Conservation (phyloP, 2,113 vertebrate species). For the Uria lomvia region DNA sequence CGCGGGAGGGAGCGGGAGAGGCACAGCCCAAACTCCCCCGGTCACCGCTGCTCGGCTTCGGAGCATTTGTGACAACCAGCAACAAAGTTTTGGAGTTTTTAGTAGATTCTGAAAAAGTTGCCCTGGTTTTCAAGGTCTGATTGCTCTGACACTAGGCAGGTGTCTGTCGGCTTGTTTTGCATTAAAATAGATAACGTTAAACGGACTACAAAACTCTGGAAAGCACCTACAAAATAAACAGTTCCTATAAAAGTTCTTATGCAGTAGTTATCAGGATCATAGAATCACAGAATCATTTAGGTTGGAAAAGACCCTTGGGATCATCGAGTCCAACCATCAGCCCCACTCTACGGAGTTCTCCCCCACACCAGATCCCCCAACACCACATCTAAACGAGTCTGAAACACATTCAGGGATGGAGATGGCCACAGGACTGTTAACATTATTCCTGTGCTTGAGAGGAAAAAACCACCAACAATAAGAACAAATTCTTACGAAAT, state of each 20-base stretch:
- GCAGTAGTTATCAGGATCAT: background rate
- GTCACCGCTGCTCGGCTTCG: background rate
- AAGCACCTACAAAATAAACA: background rate
- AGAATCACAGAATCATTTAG: too few relatives aligned
- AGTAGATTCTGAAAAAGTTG: background rate
- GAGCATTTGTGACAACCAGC: background rate
- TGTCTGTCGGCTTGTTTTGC: background rate
- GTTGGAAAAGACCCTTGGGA: too few relatives aligned
- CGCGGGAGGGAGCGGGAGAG: rapidly evolving
- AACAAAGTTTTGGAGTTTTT: background rate
- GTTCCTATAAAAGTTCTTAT: background rate
- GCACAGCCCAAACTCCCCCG: rapidly evolving
- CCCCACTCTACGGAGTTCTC: too few relatives aligned
- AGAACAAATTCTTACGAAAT: background rate
- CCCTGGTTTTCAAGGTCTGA: background rate
- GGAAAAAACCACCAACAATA: background rate
- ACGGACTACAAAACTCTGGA: background rate
- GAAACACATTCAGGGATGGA: background rate
- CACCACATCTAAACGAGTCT: too few relatives aligned
- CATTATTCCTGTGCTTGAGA: background rate
- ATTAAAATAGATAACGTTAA: background rate
- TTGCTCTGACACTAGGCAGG: background rate
- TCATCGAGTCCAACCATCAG: too few relatives aligned
- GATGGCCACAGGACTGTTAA: background rate
- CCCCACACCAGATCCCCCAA: too few relatives aligned